A percentile compares a stretch with the other conserved stretches of the same genome.
phyloP scores from a whole-genome alignment of 2,797 vertebrate species.

The Tokudaia muenninki region DNA sequence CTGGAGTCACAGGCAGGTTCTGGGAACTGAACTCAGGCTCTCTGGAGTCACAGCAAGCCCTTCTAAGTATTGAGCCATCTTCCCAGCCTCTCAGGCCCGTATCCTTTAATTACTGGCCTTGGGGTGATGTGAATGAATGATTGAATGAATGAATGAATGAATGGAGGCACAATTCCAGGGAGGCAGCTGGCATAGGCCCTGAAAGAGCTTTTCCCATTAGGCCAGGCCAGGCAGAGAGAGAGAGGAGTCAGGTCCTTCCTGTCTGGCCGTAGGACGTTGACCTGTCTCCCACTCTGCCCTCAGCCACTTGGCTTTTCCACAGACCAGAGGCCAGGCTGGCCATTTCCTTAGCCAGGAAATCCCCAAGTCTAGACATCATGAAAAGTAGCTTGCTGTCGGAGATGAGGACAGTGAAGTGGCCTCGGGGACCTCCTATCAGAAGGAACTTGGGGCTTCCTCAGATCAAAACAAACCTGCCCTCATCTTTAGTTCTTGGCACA shows the following conservation, averaged over 20 bases:
- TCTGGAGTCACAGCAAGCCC: neutral
- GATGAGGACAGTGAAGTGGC: neutral
- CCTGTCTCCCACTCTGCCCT: neutral
- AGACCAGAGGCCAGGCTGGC: neutral
- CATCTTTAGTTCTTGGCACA: neutral
- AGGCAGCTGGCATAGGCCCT: accelerated
- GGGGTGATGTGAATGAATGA: neutral
- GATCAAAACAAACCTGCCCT: neutral
- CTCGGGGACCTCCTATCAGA: neutral
- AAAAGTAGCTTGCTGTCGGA: neutral
- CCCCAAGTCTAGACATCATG: constrained; percentile 13
- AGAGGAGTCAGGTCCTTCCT: neutral
- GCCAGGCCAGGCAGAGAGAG: neutral
- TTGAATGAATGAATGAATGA: neutral
- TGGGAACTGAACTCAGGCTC: neutral
- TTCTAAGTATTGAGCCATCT: too few relatives aligned
- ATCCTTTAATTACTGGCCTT: neutral
- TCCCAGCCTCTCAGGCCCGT: neutral
- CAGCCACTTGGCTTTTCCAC: neutral
- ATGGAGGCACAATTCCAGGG: neutral
- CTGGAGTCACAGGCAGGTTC: neutral
- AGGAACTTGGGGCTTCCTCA: neutral
- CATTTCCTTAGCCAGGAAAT: constrained; percentile 56
- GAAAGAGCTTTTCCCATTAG: neutral
- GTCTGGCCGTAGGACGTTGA: neutral